Evolutionary conservation across 64 coral and sea anemone species (phyloP), one percentile per base, ranked within the genome.

Genomic region (Porites lutea): DNA sequence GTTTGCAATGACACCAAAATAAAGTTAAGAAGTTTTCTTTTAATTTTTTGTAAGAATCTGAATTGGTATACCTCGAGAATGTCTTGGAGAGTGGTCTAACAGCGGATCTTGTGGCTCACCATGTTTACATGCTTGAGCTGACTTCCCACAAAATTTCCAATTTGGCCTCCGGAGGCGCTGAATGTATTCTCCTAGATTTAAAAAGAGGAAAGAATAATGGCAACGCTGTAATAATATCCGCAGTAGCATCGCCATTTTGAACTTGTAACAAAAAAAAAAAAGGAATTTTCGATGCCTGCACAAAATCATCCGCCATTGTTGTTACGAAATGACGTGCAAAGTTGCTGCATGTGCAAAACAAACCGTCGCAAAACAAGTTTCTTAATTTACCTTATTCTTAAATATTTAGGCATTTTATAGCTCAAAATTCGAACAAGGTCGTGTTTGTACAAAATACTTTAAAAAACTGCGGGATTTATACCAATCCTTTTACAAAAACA

Each of bases 281-380:
- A n/a, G n/a, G 27, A 51, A 51, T 68, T 48, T 84, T 22, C 8
- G 18, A 45, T 6, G n/a, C 7, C 44, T 51, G 16, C n/a, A 9
- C 3, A 14, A 84, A 65, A 48, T 18, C 61, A 64, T 68, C 63
- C 64, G 81, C 47, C 81, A 67, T 51, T 84, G 18, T 68, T 11
- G 46, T 52, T 44, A 81, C 61, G 16, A 84, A 48, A 68, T 69
- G 61, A 84, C 62, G 48, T 68, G 67, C 62, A 49, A 84, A 83
- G 69, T 52, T 66, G 16, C 81, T 84, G 62, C 81, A 63, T 84
- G 14, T 52, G 81, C 73, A 76, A 84, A 84, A 67, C 16, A 68
- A 84, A 20, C 37, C 43, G 18, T 66, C 27, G 16, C 20, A 82
- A 21, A 65, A 51, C 46, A 84, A 18, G 73, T 76, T 76, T 52